These are phyloP conservation scores for Chondrilla cf. caribensis DNA, from an alignment of 37 sponge, comb jelly and placozoan species.

Conservation along the genomic window DNA sequence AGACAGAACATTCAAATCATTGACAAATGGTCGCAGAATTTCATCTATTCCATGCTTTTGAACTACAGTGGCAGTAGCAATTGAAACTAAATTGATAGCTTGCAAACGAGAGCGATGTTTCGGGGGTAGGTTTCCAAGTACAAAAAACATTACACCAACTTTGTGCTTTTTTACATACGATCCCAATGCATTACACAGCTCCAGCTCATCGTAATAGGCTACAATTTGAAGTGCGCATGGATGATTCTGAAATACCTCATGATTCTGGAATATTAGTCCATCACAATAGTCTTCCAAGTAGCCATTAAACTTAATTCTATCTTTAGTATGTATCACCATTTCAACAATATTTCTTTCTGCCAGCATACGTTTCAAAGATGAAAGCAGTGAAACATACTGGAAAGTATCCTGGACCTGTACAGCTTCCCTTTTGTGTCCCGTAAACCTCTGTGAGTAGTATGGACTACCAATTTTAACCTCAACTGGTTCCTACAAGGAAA, in stretches of 20 bases:
- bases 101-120: slow-evolving; percentile 9
- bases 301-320: slow-evolving; percentile 18
- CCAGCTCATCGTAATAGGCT: slow-evolving; percentile 52
- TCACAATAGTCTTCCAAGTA: slow-evolving; percentile 39
- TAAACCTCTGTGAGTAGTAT: slow-evolving; percentile 9
- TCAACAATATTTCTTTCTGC: slow-evolving; percentile 10
- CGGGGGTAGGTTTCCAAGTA: slow-evolving; percentile 35
- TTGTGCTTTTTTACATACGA: slow-evolving; percentile 43
- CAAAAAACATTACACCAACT: slow-evolving; percentile 33
- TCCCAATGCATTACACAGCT: slow-evolving; percentile 38
- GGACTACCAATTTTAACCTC: slow-evolving; percentile 32
- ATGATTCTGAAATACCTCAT: slow-evolving; percentile 28
- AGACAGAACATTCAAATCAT: slow-evolving; percentile 28
- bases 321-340: neutral
- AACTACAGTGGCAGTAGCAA: slow-evolving; percentile 25
- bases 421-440: slow-evolving; percentile 23
- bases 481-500: slow-evolving; percentile 27
- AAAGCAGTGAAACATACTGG: slow-evolving; percentile 39
- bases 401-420: slow-evolving; percentile 24
- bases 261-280: slow-evolving; percentile 10
- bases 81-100: slow-evolving; percentile 14
- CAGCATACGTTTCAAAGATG: slow-evolving; percentile 2
- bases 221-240: slow-evolving; percentile 35
- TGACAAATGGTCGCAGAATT: slow-evolving; percentile 31
- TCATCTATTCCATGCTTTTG: slow-evolving; percentile 37